Conservation (phyloP, 2,113 vertebrate species). For the Eonycteris spelaea region DNA sequence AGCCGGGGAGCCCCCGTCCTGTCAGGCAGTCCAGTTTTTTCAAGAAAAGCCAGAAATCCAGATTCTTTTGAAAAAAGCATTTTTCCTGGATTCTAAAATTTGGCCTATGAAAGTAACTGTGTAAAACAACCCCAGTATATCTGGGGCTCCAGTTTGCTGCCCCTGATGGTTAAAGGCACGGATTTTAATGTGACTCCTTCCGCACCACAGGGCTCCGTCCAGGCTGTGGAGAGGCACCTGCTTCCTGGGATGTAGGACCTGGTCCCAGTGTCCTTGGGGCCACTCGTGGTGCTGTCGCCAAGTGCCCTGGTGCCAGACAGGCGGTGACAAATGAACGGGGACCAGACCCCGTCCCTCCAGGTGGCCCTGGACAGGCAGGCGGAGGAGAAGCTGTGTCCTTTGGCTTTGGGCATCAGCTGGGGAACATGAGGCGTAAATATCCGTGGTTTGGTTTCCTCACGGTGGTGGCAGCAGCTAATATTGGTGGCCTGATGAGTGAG, state of each 20-base stretch:
- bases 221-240: neutral
- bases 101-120: too few species aligned
- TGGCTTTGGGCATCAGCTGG: neutral
- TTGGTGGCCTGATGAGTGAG: neutral
- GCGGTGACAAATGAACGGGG: neutral
- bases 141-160: neutral
- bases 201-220: neutral
- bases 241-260: neutral
- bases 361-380: neutral
- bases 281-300: rapidly evolving
- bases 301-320: neutral
- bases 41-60: neutral
- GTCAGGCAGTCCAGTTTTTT: neutral
- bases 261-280: too few species aligned
- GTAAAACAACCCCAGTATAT: neutral
- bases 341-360: neutral
- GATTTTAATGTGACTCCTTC: neutral
- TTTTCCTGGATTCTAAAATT: neutral
- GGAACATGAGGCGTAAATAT: neutral
- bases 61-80: neutral
- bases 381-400: neutral
- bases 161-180: too few species aligned
- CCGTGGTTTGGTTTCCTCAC: neutral
- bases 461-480: neutral
- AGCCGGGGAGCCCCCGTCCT: neutral